Base-by-base conservation (phyloP, 2,888 invertebrate genomes). In the Drosophila barbarae region DNA sequence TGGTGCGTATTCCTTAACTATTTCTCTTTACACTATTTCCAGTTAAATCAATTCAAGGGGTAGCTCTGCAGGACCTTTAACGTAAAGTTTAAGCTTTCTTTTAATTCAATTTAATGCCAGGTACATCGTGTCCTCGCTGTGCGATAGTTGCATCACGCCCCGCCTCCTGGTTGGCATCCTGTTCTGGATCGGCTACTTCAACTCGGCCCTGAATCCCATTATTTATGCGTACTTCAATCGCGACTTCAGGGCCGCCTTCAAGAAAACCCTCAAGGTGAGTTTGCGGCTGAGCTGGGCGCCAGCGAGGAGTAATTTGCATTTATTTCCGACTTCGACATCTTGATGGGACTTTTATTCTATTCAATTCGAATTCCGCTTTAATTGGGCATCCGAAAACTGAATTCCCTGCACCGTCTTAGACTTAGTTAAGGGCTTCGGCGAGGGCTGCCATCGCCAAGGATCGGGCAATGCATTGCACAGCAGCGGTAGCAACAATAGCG, bases 181-280 rank as follows among this genome's bases (percentile, higher is more conserved):
- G 35, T 98, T 98, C 91, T 98, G 98, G 98, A 95, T 98, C 61
- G 98, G 98, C 34, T 99, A 99, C 91, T 97, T 97, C 91, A 98
- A 98, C 90, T 97, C 97, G 12, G 97, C 97, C 23, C 92, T 98
- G 54, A 99, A 99, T 90, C 98, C 98, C 4, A 93, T 98, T 78
- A 97, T 98, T 88, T 98, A 98, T 91, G 98, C 98, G 38, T 98
- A 98, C 90, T 98, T 98, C 92, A 98, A 98, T 90, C 92, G 98
- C 57, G 98, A 99, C 90, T 98, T 99, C 90, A 92, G 98, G 75
- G 95, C 95, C 54, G 98, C 98, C 10, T 98, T 98, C 91, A 94
- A 95, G 90, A 96, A 96, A 90, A 96, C 96, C 12, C 90, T 97
- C 83, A 93, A 90, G 88, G 88, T 90, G 76, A 87, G 85, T 81